Evolutionary conservation across 30 jellyfish, hydroid and myxozoan genomes (phyloP), one percentile per base, ranked within the genome.

Genomic region (Chironex yamaguchii): DNA sequence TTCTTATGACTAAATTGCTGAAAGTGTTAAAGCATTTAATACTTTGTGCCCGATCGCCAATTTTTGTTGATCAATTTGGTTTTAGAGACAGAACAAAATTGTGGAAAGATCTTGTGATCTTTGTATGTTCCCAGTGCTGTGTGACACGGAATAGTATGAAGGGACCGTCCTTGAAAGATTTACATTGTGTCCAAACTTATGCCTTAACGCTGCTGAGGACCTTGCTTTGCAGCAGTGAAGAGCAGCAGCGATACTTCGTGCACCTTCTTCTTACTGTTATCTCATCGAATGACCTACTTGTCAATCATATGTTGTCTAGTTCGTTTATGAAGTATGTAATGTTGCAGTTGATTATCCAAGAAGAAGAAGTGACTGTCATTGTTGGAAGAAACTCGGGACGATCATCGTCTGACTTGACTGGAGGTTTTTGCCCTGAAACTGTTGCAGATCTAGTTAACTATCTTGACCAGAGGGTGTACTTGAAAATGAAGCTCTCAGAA

Each of bases 291-390:
- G 58, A 42, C 17, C 13, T 42, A 6, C 58, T 42, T 42, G 13
- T 42, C 58, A n/a, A n/a, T n/a, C n/a, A n/a, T n/a, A 42, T 42
- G 17, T 17, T 53, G 27, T 62, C 52, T 34, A 84, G 72, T 76
- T 84, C 94, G 2, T 84, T 84, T 79, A 49, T 84, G 42, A 84
- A 84, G 71, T 36, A 87, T 13, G 76, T 84, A 13, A 63, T 84
- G 13, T n/a, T 84, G 72, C 88, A 84, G 52, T 53, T 84, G 88
- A 71, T 84, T 71, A 31, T 84, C n/a, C 81, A 84, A 48, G 94
- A 84, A 35, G 88, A 70, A 34, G 86, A 73, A 22, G 79, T 82
- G 26, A 42, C 17, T 27, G 79, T 82, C 17, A 63, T 63, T 1
- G 17, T 82, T 48, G 22, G 58, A 42, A 42, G 17, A 17, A 42